phyloP scores from a whole-genome alignment of 2,113 vertebrate genomes.

The Astatoreochromis straeleni region DNA sequence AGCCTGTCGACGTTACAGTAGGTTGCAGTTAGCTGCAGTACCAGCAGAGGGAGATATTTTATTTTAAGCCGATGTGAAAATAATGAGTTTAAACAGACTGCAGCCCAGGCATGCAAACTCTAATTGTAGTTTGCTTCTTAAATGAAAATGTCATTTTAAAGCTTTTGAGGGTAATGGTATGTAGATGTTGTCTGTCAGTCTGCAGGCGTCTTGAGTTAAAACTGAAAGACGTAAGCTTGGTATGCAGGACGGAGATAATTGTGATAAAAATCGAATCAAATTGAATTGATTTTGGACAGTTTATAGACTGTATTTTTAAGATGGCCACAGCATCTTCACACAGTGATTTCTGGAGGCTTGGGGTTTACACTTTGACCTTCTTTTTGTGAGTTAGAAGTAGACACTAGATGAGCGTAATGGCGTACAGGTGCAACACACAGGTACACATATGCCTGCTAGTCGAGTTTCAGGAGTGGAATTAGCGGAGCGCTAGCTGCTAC shows the following conservation, averaged over 20 bases:
- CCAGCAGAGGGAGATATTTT: background rate
- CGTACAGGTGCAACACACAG: background rate
- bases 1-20: background rate
- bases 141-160: background rate
- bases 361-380: background rate
- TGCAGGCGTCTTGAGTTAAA: background rate
- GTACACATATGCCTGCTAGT: background rate
- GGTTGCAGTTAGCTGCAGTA: background rate
- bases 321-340: background rate
- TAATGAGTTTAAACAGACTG: background rate
- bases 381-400: background rate
- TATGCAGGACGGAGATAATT: background rate
- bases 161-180: background rate
- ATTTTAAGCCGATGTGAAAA: fast-evolving
- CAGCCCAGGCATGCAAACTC: background rate
- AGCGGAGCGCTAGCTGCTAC: background rate
- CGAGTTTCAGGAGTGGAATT: background rate
- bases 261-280: background rate
- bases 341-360: background rate
- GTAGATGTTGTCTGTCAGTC: background rate
- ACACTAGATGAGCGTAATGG: background rate
- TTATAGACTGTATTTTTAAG: background rate
- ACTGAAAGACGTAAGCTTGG: background rate
- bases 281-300: background rate
- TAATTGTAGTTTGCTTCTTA: background rate